These are phyloP conservation scores for Ianthella basta DNA, from an alignment of 37 sponge, comb jelly and placozoan genomes.

Conservation along the genomic window DNA sequence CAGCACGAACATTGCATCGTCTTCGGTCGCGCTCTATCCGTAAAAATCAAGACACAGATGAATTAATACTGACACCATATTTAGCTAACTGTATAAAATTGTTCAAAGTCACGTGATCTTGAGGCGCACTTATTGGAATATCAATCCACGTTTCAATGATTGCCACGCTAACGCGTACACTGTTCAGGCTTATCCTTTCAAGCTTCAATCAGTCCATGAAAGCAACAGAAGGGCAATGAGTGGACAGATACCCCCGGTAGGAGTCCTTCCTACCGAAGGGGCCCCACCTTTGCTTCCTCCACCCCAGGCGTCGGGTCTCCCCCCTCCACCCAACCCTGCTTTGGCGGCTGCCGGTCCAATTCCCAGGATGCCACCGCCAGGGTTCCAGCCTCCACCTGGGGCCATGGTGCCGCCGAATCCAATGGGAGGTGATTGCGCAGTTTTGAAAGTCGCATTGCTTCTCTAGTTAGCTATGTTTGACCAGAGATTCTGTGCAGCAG, in stretches of 20 bases:
- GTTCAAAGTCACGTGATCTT: constrained; percentile 14
- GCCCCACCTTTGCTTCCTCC: background rate
- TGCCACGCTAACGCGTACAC: background rate
- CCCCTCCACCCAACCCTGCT: background rate
- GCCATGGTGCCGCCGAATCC: no score
- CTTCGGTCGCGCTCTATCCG: background rate
- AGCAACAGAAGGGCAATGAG: background rate
- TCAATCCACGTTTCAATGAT: constrained; percentile 8
- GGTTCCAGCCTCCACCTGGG: background rate
- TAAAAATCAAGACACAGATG: no score
- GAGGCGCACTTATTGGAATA: constrained; percentile 4
- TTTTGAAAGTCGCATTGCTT: no score
- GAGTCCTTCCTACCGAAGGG: background rate
- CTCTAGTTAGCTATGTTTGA: no score
- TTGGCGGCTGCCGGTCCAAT: background rate
- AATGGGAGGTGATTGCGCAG: no score
- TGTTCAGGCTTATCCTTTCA: background rate
- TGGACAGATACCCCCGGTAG: background rate
- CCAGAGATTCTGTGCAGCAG: no score
- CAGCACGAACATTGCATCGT: constrained; percentile 7
- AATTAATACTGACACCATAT: no score
- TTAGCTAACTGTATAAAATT: no score
- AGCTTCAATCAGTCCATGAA: background rate
- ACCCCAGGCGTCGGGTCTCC: background rate
- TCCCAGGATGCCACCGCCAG: background rate